phyloP scores from a whole-genome alignment of 2,797 vertebrate genomes.

The Aratinga solstitialis region DNA sequence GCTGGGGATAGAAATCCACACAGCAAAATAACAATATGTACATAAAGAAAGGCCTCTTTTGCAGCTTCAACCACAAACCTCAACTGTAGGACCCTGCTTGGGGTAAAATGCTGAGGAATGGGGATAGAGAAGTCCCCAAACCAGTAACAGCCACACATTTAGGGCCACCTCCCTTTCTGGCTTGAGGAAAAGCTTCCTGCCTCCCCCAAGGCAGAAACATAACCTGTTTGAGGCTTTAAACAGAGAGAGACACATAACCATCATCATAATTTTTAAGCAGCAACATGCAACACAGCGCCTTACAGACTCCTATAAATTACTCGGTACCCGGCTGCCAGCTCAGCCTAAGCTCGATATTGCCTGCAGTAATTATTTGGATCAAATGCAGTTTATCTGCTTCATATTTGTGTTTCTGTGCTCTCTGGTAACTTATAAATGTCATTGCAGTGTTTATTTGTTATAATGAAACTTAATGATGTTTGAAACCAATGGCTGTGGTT shows the following conservation, averaged over 20 bases:
- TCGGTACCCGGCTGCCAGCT: slow-evolving; percentile 75
- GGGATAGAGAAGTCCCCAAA: not conserved
- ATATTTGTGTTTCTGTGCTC: slow-evolving; percentile 80
- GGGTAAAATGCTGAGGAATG: not conserved
- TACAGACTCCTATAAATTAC: slow-evolving; percentile 79
- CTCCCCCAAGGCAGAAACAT: not conserved
- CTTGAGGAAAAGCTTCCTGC: not conserved
- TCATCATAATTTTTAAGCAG: slow-evolving; percentile 61
- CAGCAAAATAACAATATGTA: not conserved
- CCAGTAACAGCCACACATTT: not conserved
- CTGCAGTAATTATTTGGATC: slow-evolving; percentile 84
- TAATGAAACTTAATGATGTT: slow-evolving; percentile 81
- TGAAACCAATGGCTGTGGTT: slow-evolving; percentile 70
- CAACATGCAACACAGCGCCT: slow-evolving; percentile 62
- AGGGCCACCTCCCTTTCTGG: not conserved
- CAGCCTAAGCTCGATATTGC: slow-evolving; percentile 77
- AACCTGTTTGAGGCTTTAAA: slow-evolving; percentile 58
- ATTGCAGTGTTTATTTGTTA: slow-evolving; percentile 80
- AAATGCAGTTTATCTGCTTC: slow-evolving; percentile 82
- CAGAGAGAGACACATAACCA: slow-evolving; percentile 64
- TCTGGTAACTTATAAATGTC: slow-evolving; percentile 83
- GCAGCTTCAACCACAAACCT: not conserved
- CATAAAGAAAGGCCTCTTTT: not conserved
- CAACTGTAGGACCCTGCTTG: not conserved
- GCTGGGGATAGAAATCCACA: not conserved